Evolutionary conservation across 1,140 invertebrate genomes (phyloP).

Genomic region (Adelges cooleyi): DNA sequence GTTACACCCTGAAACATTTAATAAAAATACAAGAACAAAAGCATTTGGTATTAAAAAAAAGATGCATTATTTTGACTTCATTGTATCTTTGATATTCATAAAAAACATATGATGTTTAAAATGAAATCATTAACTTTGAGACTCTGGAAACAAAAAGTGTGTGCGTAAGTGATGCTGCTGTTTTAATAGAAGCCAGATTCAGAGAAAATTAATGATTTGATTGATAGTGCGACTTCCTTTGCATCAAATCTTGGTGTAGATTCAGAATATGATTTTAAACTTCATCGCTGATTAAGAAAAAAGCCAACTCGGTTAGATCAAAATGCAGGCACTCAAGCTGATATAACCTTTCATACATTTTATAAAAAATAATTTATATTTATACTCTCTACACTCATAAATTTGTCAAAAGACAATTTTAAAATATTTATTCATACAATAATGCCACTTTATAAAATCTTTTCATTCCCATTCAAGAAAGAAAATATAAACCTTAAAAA

Average conservation of each 20-base stretch:
- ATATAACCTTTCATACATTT: constrained; percentile 4
- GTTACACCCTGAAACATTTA: neutral
- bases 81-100: neutral
- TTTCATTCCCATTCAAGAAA: neutral
- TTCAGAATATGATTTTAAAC: neutral
- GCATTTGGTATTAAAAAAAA: neutral
- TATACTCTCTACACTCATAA: constrained; percentile 1
- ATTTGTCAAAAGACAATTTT: neutral
- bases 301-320: neutral
- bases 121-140: neutral
- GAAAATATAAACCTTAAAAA: neutral
- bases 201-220: constrained; percentile 4
- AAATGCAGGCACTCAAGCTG: neutral
- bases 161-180: neutral
- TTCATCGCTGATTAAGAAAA: neutral
- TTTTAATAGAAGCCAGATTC: neutral
- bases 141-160: neutral
- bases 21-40: neutral
- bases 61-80: neutral
- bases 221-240: neutral
- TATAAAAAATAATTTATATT: neutral
- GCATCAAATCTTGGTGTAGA: constrained; percentile 5
- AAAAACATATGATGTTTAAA: neutral
- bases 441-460: constrained; percentile 3
- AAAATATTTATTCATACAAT: constrained; percentile 6